phyloP scores from a whole-genome alignment of 2,113 vertebrate species.

The Aptenodytes forsteri region DNA sequence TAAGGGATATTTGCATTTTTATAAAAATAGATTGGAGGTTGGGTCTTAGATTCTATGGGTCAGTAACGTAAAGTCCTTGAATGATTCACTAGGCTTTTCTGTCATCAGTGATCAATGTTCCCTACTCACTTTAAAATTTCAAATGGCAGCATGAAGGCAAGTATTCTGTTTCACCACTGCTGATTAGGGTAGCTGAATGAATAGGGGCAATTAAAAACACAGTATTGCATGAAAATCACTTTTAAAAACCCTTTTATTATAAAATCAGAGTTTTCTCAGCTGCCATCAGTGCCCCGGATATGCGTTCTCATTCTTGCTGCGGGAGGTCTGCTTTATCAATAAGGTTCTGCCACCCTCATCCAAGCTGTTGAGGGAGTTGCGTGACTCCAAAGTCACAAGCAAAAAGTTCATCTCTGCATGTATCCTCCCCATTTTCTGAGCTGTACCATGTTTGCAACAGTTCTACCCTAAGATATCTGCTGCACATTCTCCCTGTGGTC shows the following conservation, averaged over 20 bases:
- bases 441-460: neutral
- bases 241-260: neutral
- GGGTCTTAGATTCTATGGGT: neutral
- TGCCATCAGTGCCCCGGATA: neutral
- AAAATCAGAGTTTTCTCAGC: neutral
- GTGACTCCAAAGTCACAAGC: neutral
- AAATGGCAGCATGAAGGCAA: neutral
- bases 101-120: neutral
- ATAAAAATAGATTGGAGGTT: neutral
- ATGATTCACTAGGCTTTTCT: neutral
- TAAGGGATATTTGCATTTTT: neutral
- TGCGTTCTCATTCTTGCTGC: accelerated
- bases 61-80: neutral
- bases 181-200: neutral
- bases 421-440: neutral
- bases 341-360: neutral
- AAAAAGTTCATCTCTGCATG: neutral
- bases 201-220: neutral
- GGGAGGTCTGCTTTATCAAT: neutral
- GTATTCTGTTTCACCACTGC: neutral
- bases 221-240: neutral
- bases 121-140: neutral
- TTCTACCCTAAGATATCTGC: neutral
- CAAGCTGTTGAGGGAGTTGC: neutral
- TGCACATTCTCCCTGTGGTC: neutral